Conservation (phyloP, 2,888 invertebrate genomes). For the Acanthopleura granulata region DNA sequence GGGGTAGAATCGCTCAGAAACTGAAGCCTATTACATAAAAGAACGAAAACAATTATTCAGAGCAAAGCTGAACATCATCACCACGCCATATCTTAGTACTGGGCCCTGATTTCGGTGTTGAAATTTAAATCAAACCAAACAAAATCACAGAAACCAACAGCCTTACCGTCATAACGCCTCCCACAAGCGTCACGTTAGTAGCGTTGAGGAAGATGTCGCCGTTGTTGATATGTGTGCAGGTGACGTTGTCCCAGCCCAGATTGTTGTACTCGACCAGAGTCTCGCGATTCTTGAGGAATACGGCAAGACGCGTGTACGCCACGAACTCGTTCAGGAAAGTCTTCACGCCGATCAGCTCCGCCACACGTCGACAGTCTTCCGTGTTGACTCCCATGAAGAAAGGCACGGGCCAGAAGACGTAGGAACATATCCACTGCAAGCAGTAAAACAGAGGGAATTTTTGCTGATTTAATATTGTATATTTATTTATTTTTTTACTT, state of each 20-base stretch:
- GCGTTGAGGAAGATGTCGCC: constrained; percentile 1
- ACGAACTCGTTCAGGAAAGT: constrained; percentile 93
- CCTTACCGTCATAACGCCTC: background rate
- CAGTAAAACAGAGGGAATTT: no score
- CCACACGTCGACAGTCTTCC: constrained; percentile 82
- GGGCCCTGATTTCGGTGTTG: no score
- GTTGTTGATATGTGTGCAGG: background rate
- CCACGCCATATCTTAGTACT: no score
- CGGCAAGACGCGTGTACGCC: constrained; percentile 76
- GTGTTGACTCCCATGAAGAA: constrained; percentile 82
- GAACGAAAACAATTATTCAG: no score
- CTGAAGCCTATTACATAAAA: no score
- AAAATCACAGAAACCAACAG: no score
- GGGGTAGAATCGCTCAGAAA: no score
- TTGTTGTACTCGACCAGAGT: background rate
- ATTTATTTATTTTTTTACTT: no score
- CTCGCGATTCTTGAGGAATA: background rate
- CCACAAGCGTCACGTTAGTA: background rate
- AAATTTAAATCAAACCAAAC: no score
- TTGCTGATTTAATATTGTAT: no score
- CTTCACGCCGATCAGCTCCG: constrained; percentile 86
- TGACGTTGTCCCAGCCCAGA: background rate
- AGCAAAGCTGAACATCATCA: no score
- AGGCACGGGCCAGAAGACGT: constrained; percentile 89
- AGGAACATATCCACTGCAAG: constrained; percentile 50